Percentiles rank a stretch among this genome's conserved stretches.
These are phyloP conservation scores for Mycalesis mineus DNA, from an alignment of 2,888 invertebrate genomes.

Conservation along the genomic window DNA sequence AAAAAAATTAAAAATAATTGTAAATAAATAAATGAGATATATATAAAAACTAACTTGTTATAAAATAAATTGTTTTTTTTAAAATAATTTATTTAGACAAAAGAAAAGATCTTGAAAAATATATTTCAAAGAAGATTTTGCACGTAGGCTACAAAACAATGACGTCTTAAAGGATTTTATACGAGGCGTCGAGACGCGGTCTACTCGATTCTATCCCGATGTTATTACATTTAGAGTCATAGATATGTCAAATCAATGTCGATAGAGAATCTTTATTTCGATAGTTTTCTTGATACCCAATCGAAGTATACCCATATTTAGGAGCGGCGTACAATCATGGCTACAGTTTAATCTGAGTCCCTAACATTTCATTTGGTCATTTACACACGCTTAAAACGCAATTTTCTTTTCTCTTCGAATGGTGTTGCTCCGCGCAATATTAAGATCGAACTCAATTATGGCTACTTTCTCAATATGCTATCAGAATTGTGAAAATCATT, in stretches of 20 bases:
- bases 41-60: too few relatives aligned
- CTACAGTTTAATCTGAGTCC: conserved; percentile 19
- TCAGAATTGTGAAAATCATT: not conserved
- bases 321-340: conserved; percentile 25
- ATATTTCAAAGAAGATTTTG: not conserved
- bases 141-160: conserved; percentile 1
- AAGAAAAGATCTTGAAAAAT: not conserved
- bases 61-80: too few relatives aligned
- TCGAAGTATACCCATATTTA: conserved; percentile 30
- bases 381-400: conserved; percentile 18
- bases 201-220: conserved; percentile 36
- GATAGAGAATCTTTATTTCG: conserved; percentile 38
- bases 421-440: conserved; percentile 22
- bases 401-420: conserved; percentile 25
- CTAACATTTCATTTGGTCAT: conserved; percentile 6
- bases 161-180: conserved; percentile 51
- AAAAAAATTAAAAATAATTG: too few relatives aligned
- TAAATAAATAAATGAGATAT: too few relatives aligned
- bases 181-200: conserved; percentile 41
- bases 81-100: too few relatives aligned
- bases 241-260: conserved; percentile 39
- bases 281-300: conserved; percentile 32
- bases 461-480: conserved; percentile 10
- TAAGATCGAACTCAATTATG: not conserved
- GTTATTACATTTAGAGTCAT: conserved; percentile 38